Evolutionary conservation across 2,797 vertebrate genomes (phyloP).

Genomic region (Phaenicophaeus curvirostris): DNA sequence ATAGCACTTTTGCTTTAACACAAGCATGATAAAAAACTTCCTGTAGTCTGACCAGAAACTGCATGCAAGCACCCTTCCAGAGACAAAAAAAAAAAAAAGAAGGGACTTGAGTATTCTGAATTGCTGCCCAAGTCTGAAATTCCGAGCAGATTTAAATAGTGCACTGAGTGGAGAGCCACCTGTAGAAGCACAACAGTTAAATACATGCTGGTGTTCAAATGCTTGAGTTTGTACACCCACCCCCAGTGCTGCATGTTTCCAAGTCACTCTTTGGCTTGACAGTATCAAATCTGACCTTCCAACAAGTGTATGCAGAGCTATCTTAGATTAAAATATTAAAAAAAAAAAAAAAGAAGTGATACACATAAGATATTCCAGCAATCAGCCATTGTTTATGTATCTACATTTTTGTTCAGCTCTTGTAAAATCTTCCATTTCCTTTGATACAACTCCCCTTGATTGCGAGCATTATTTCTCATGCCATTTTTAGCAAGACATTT

Average conservation of each 20-base stretch:
- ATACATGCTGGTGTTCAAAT: not conserved
- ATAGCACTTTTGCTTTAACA: not conserved
- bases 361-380: not conserved
- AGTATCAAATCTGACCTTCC: not conserved
- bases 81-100: not conserved
- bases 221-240: not conserved
- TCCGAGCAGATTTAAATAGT: not conserved
- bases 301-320: not conserved
- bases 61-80: not conserved
- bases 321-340: not conserved
- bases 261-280: not conserved
- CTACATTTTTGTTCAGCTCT: not conserved
- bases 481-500: conserved; percentile 35
- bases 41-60: not conserved
- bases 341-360: not conserved
- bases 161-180: not conserved
- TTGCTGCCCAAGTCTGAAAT: conserved; percentile 1
- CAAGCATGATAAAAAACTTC: not conserved
- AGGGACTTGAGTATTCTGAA: not conserved
- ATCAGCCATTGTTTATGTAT: not conserved
- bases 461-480: conserved; percentile 1
- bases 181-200: not conserved
- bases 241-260: not conserved
- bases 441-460: not conserved
- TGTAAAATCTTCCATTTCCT: conserved; percentile 32